Evolutionary conservation across 2,888 invertebrate species (phyloP).

Genomic region (Leptinotarsa peninsularis): DNA sequence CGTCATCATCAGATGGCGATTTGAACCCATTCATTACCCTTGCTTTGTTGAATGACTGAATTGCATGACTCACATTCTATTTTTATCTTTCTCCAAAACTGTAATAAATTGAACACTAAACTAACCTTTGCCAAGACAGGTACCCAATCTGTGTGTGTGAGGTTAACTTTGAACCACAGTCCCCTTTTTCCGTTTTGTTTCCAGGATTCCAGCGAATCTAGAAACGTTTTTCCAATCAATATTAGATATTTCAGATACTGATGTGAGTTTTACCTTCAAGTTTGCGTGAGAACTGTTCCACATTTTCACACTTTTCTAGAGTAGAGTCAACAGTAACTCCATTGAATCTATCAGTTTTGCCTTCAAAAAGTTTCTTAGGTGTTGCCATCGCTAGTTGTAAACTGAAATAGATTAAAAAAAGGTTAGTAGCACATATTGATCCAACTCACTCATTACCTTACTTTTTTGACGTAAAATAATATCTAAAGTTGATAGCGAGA

Average conservation of each 20-base stretch:
- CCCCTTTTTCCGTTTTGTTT: constrained; percentile 73
- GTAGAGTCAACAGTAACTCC: constrained; percentile 80
- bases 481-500: neutral
- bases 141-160: constrained; percentile 79
- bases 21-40: too few species aligned
- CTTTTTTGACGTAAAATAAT: neutral
- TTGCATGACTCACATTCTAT: too few species aligned
- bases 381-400: constrained; percentile 8
- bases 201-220: constrained; percentile 82
- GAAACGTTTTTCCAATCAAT: constrained; percentile 47
- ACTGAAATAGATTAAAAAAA: neutral
- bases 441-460: neutral
- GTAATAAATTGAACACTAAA: constrained; percentile 22
- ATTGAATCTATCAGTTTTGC: constrained; percentile 74
- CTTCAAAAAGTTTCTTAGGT: constrained; percentile 62
- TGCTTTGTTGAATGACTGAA: too few species aligned
- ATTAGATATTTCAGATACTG: neutral
- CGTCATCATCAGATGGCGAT: too few species aligned
- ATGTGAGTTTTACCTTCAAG: constrained; percentile 70
- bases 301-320: constrained; percentile 70
- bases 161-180: constrained; percentile 85
- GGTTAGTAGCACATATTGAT: neutral
- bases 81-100: too few species aligned
- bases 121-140: constrained; percentile 78
- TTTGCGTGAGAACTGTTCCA: constrained; percentile 68